phyloP scores from a whole-genome alignment of 2,888 invertebrate genomes.

The Watsonalla binaria region DNA sequence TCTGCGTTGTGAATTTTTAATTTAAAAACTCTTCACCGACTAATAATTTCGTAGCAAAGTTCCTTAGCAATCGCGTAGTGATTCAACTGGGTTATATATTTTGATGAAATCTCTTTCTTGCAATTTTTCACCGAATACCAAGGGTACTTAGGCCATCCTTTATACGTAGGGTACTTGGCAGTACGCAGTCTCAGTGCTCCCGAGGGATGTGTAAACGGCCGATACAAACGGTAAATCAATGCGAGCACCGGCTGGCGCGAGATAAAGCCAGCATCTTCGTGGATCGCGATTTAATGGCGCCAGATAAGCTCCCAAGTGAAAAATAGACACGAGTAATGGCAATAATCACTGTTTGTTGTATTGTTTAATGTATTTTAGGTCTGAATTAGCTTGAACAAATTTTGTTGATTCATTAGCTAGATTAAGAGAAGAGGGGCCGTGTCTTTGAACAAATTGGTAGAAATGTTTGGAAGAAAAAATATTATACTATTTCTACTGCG shows the following conservation, averaged over 20 bases:
- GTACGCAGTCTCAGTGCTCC: not conserved
- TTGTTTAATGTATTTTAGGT: not conserved
- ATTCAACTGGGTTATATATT: too few relatives aligned
- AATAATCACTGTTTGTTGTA: slow-evolving; percentile 2
- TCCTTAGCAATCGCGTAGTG: too few relatives aligned
- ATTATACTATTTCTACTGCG: too few relatives aligned
- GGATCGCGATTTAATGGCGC: slow-evolving; percentile 23
- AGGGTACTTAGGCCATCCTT: not conserved
- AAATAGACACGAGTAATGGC: slow-evolving; percentile 1
- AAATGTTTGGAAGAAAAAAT: too few relatives aligned
- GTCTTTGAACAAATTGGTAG: too few relatives aligned
- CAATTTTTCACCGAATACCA: not conserved
- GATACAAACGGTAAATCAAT: slow-evolving; percentile 23
- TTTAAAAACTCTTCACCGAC: too few relatives aligned
- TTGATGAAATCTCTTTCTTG: not conserved
- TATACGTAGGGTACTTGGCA: not conserved
- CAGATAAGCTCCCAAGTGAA: slow-evolving; percentile 18
- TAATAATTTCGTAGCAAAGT: too few relatives aligned
- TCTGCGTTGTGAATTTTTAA: too few relatives aligned
- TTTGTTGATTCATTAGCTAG: not conserved
- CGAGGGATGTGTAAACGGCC: slow-evolving; percentile 3
- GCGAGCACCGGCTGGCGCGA: slow-evolving; percentile 14
- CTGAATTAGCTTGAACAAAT: not conserved
- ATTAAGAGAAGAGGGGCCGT: too few relatives aligned
- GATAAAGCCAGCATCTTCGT: slow-evolving; percentile 25